Evolutionary conservation across 2,797 vertebrate genomes (phyloP).

Genomic region (Allobates femoralis): DNA sequence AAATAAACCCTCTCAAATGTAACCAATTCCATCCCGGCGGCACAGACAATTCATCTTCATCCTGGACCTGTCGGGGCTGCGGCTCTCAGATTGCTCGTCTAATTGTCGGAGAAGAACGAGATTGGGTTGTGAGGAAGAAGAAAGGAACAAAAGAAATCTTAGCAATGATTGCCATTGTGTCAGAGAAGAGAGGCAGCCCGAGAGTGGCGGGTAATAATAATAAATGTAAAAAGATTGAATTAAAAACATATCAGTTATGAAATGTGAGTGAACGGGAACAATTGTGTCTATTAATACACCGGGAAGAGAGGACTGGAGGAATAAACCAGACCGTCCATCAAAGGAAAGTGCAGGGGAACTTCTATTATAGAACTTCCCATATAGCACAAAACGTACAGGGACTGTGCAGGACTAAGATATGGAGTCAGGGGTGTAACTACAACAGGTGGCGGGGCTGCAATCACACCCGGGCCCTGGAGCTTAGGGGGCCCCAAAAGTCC

Average conservation of each 20-base stretch:
- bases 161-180: constrained; percentile 52
- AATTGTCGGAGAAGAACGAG: constrained; percentile 34
- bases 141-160: constrained; percentile 40
- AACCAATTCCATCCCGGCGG: background rate
- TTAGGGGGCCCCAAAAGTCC: too few species aligned
- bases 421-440: too few species aligned
- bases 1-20: background rate
- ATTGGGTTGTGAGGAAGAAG: constrained; percentile 23
- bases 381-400: too few species aligned
- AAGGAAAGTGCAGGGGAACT: background rate
- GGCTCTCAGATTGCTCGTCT: constrained; percentile 25
- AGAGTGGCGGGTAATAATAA: background rate
- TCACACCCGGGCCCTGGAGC: too few species aligned
- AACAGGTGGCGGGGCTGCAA: too few species aligned
- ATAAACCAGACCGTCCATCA: background rate
- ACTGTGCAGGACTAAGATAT: too few species aligned
- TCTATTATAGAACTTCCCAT: background rate
- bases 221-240: constrained; percentile 10
- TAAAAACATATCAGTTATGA: constrained; percentile 18
- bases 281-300: constrained; percentile 54
- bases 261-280: constrained; percentile 35
- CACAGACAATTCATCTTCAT: constrained; percentile 20
- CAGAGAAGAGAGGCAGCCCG: background rate
- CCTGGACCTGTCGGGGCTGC: constrained; percentile 11
- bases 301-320: background rate